These are phyloP conservation scores for Melieria picta DNA, from an alignment of 2,888 invertebrate species.

Conservation along the genomic window DNA sequence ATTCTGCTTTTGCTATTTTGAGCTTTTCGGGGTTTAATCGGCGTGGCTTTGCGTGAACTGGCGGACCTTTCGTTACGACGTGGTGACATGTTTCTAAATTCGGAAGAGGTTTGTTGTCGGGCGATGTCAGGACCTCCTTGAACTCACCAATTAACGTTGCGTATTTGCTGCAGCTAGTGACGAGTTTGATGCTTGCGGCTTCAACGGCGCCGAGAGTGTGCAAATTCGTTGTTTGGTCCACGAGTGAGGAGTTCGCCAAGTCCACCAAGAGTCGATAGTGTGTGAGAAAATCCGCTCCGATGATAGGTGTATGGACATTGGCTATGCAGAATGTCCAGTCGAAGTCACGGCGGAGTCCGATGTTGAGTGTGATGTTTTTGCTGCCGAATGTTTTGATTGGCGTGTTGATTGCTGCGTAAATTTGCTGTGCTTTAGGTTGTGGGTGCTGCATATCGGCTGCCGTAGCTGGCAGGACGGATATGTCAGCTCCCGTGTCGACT, in stretches of 20 bases:
- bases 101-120: slow-evolving; percentile 18
- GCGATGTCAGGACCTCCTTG: slow-evolving; percentile 23
- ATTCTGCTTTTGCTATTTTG: slow-evolving; percentile 34
- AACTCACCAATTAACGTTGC: slow-evolving; percentile 9
- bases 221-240: slow-evolving; percentile 35
- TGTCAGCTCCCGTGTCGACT: slow-evolving; percentile 41
- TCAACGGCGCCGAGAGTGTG: slow-evolving; percentile 1
- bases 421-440: slow-evolving; percentile 10
- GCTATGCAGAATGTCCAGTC: slow-evolving; percentile 32
- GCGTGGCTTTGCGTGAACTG: slow-evolving; percentile 31
- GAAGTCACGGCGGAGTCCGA: slow-evolving; percentile 44
- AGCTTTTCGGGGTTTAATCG: no score
- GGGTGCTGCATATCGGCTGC: not conserved
- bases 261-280: slow-evolving; percentile 37
- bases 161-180: slow-evolving; percentile 15
- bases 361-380: slow-evolving; percentile 22
- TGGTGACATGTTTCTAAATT: slow-evolving; percentile 32
- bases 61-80: slow-evolving; percentile 37
- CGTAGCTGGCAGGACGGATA: slow-evolving; percentile 39
- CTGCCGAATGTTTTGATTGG: slow-evolving; percentile 39
- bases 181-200: slow-evolving; percentile 25
- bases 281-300: slow-evolving; percentile 44
- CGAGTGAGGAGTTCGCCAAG: slow-evolving; percentile 26
- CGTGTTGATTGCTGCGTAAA: slow-evolving; percentile 39
- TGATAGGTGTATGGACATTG: no score